Percentiles rank a stretch among this genome's conserved stretches.
phyloP scores from a whole-genome alignment of 2,797 vertebrate genomes.

The Garrulus glandarius region DNA sequence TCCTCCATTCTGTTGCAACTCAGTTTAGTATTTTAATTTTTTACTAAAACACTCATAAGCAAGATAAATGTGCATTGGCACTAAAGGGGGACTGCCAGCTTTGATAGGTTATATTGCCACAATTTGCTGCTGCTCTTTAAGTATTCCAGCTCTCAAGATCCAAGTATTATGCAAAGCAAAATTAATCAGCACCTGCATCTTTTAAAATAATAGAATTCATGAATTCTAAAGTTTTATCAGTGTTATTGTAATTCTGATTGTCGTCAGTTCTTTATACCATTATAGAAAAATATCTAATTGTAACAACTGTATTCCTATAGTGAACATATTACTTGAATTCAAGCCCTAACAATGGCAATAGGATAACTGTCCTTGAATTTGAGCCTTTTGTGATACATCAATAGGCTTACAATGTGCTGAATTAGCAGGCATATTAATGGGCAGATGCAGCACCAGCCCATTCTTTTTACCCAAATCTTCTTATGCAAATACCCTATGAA shows the following conservation, averaged over 20 bases:
- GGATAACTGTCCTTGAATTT: conserved; percentile 96
- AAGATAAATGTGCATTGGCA: conserved; percentile 31
- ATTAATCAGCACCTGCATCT: conserved; percentile 66
- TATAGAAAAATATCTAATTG: conserved; percentile 96
- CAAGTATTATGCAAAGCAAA: conserved; percentile 44
- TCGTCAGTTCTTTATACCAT: conserved; percentile 76
- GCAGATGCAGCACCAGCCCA: conserved; percentile 90
- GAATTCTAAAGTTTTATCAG: conserved; percentile 51
- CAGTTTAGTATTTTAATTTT: conserved; percentile 67
- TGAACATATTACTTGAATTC: conserved; percentile 88
- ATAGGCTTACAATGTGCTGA: conserved; percentile 99
- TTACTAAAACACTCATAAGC: conserved; percentile 69
- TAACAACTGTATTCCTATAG: conserved; percentile 93
- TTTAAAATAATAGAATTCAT: conserved; percentile 61
- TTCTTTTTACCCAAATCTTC: conserved; percentile 97
- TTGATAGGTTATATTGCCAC: not conserved
- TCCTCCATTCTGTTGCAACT: conserved; percentile 36
- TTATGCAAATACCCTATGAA: conserved; percentile 99
- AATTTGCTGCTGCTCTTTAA: conserved; percentile 7
- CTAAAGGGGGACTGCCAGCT: not conserved
- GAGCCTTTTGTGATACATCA: conserved; percentile 94
- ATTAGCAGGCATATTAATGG: conserved; percentile 99
- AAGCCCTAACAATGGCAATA: conserved; percentile 92
- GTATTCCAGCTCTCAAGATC: not conserved
- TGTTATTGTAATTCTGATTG: conserved; percentile 67